Percentiles rank a stretch among this genome's conserved stretches.
phyloP scores from a whole-genome alignment of 1,140 invertebrate genomes.

The Lepidostoma basale region DNA sequence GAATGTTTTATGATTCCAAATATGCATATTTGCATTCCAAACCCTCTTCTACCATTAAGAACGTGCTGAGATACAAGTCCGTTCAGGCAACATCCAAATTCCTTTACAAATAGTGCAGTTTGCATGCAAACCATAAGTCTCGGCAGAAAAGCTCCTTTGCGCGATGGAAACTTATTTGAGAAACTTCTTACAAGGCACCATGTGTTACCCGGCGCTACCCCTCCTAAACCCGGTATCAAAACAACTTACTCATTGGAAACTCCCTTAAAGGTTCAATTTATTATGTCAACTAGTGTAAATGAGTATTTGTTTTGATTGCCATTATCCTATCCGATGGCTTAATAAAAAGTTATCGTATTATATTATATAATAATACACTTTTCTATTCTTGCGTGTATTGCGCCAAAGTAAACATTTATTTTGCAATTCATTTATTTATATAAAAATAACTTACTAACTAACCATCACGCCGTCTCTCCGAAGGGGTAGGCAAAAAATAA shows the following conservation, averaged over 20 bases:
- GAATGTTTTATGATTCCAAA: too few relatives aligned
- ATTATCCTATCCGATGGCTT: background rate
- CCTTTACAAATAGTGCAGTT: conserved; percentile 10
- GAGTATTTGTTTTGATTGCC: background rate
- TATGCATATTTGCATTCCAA: too few relatives aligned
- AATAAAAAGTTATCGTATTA: background rate
- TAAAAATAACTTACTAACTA: too few relatives aligned
- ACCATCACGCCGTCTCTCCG: too few relatives aligned
- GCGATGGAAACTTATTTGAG: conserved; percentile 30
- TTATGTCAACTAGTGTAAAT: conserved; percentile 6
- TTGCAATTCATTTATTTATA: too few relatives aligned
- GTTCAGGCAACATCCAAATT: background rate
- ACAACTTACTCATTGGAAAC: conserved; percentile 28
- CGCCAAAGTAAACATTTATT: too few relatives aligned
- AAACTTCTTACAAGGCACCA: conserved; percentile 38
- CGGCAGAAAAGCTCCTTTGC: background rate
- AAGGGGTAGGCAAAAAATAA: too few relatives aligned
- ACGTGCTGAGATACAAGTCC: too few relatives aligned
- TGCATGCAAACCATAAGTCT: conserved; percentile 29
- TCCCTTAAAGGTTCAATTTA: conserved; percentile 27
- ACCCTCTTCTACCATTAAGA: too few relatives aligned
- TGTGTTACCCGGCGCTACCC: conserved; percentile 32
- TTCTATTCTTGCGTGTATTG: background rate
- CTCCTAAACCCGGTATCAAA: conserved; percentile 23
- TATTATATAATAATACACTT: background rate